Evolutionary conservation across 2,113 vertebrate species (phyloP).

Genomic region (Callorhinus ursinus): DNA sequence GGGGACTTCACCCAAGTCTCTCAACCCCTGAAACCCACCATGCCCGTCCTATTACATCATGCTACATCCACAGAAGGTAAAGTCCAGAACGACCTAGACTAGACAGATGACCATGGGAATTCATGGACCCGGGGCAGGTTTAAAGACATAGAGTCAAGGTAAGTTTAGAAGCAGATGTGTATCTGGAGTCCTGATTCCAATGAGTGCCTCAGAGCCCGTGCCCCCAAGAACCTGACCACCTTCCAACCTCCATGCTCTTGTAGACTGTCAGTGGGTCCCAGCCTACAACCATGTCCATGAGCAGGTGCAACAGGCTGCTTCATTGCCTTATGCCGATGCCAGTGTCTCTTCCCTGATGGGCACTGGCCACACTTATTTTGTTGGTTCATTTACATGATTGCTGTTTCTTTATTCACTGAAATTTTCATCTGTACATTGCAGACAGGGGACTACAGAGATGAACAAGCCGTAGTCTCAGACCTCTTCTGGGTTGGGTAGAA

Average conservation of each 20-base stretch:
- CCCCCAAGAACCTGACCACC: neutral
- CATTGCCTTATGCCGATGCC: neutral
- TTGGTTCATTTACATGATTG: neutral
- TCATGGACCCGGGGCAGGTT: neutral
- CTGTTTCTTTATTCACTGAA: neutral
- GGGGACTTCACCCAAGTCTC: neutral
- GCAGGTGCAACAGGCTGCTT: neutral
- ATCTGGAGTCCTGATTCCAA: neutral
- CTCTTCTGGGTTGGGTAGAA: neutral
- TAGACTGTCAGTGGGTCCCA: neutral
- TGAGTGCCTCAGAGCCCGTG: neutral
- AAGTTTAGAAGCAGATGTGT: neutral
- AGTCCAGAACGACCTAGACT: neutral
- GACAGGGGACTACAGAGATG: neutral
- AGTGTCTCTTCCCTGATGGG: neutral
- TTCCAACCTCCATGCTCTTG: neutral
- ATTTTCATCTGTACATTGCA: neutral
- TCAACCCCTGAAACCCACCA: neutral
- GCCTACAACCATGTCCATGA: neutral
- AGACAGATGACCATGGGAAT: neutral
- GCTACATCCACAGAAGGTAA: neutral
- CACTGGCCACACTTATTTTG: neutral
- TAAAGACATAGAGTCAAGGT: neutral
- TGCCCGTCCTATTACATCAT: rapidly evolving
- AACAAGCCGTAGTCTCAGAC: neutral